Conservation (phyloP, 1,140 invertebrate species). For the Samia ricini region DNA sequence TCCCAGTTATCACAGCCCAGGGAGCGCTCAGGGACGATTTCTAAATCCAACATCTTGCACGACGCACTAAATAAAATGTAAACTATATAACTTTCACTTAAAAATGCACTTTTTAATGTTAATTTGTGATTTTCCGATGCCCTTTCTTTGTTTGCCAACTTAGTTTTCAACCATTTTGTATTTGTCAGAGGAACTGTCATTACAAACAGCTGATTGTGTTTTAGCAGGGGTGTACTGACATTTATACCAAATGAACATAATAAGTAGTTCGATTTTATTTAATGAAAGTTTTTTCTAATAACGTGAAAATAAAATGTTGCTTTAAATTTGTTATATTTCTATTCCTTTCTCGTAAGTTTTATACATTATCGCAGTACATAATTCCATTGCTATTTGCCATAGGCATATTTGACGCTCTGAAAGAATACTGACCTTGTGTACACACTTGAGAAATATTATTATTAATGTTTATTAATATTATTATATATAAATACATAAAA, state of each 20-base stretch:
- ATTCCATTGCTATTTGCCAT: no score
- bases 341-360: no score
- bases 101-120: slow-evolving; percentile 58
- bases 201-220: slow-evolving; percentile 79
- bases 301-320: no score
- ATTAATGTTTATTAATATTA: no score
- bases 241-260: background rate
- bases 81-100: slow-evolving; percentile 72
- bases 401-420: no score
- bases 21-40: slow-evolving; percentile 96
- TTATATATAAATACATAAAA: no score
- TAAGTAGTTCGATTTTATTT: no score
- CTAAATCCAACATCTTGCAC: slow-evolving; percentile 93
- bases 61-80: slow-evolving; percentile 61
- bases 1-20: slow-evolving; percentile 98
- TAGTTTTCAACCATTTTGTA: slow-evolving; percentile 79
- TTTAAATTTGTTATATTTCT: no score
- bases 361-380: no score
- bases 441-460: no score
- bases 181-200: slow-evolving; percentile 78
- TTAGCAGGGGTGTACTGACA: slow-evolving; percentile 58
- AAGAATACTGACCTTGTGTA: no score
- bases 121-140: slow-evolving; percentile 66
- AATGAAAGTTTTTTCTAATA: no score
- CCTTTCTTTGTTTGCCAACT: slow-evolving; percentile 78